phyloP scores from a whole-genome alignment of 2,888 invertebrate genomes.

The Neria commutata region DNA sequence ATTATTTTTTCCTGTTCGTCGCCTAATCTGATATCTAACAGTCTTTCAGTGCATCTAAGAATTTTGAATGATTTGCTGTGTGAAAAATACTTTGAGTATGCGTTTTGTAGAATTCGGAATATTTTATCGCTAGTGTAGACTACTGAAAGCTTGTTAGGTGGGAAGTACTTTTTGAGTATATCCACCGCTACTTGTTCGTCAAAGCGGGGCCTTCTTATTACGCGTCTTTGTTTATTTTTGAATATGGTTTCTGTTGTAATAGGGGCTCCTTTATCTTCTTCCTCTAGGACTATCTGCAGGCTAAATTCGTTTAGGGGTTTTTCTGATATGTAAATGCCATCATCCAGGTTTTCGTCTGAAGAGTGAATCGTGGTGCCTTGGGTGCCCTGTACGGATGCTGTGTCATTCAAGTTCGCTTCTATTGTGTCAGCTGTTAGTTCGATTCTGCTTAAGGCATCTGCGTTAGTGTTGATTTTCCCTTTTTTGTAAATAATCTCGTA shows the following conservation, averaged over 20 bases:
- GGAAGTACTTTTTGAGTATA: constrained; percentile 27
- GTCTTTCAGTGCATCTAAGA: constrained; percentile 1
- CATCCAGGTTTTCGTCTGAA: constrained; percentile 26
- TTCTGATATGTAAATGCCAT: constrained; percentile 35
- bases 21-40: constrained; percentile 7
- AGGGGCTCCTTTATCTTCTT: constrained; percentile 12
- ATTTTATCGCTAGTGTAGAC: constrained; percentile 30
- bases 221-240: constrained; percentile 29
- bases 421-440: constrained; percentile 14
- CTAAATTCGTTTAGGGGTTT: constrained; percentile 37
- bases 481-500: constrained; percentile 38
- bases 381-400: constrained; percentile 12
- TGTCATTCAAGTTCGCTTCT: constrained; percentile 21
- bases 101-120: constrained; percentile 29
- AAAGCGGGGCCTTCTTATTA: constrained; percentile 19
- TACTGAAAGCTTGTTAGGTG: constrained; percentile 32
- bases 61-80: constrained; percentile 4
- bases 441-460: constrained; percentile 31
- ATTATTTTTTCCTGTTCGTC: neutral
- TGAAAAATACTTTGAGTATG: constrained; percentile 25
- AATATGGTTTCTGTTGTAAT: constrained; percentile 23
- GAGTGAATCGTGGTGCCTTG: constrained; percentile 25
- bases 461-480: constrained; percentile 29
- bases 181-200: constrained; percentile 22
- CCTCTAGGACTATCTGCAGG: constrained; percentile 28